Evolutionary conservation across 2,797 vertebrate species (phyloP).

Genomic region (Rhabdophis nuchalis): DNA sequence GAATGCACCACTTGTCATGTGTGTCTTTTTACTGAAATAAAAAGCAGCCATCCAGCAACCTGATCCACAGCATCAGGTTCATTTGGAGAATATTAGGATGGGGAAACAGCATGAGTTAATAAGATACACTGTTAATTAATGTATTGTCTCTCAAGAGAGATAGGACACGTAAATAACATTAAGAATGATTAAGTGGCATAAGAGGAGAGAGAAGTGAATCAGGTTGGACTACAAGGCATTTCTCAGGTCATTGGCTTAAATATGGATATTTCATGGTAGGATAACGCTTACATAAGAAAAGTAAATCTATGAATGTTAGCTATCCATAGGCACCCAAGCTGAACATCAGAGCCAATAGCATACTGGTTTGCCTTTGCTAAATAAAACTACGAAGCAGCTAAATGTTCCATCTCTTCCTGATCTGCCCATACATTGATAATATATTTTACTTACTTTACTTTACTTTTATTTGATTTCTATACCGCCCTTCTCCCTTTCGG

Average conservation of each 20-base stretch:
- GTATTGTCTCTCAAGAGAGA: conserved; percentile 62
- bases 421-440: not conserved
- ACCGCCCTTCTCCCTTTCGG: too few relatives aligned
- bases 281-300: conserved; percentile 46
- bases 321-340: conserved; percentile 31
- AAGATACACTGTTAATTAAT: conserved; percentile 68
- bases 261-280: conserved; percentile 51
- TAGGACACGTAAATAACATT: conserved; percentile 61
- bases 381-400: not conserved
- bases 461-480: too few relatives aligned
- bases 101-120: conserved; percentile 53
- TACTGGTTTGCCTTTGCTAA: conserved; percentile 15
- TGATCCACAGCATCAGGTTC: conserved; percentile 42
- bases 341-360: conserved; percentile 40
- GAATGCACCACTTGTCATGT: conserved; percentile 30
- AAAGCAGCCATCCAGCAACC: conserved; percentile 56
- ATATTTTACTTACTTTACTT: too few relatives aligned
- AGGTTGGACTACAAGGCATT: conserved; percentile 55
- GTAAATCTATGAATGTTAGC: conserved; percentile 40
- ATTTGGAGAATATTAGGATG: conserved; percentile 13
- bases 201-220: not conserved
- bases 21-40: conserved; percentile 54
- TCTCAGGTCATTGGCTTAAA: conserved; percentile 64
- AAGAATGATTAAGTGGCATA: conserved; percentile 50
- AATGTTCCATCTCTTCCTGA: not conserved